These are phyloP conservation scores for Ptilorrhoa leucosticta DNA, from an alignment of 2,113 vertebrate species.

Conservation along the genomic window DNA sequence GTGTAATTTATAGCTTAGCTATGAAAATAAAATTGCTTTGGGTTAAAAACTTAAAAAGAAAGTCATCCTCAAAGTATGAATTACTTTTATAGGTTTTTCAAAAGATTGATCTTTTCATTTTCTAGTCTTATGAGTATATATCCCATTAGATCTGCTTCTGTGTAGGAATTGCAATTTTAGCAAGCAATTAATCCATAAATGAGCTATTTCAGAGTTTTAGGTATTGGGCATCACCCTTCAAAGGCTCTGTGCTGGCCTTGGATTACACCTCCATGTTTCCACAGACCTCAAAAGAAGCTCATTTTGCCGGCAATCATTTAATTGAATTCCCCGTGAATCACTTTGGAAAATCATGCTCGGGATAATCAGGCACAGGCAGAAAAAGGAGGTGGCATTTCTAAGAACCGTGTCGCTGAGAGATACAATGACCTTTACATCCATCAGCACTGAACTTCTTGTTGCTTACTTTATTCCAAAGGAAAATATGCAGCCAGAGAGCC, in stretches of 20 bases:
- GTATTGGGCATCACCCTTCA: conserved; percentile 29
- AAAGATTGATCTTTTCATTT: conserved; percentile 12
- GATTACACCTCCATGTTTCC: conserved; percentile 14
- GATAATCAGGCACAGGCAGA: neutral
- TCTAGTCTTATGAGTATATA: neutral
- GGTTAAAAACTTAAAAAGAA: neutral
- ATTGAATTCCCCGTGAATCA: conserved; percentile 20
- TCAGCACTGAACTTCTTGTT: neutral
- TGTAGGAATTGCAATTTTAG: conserved; percentile 31
- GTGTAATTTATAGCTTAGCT: neutral
- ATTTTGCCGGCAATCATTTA: conserved; percentile 27
- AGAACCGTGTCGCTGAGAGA: neutral
- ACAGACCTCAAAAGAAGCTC: conserved; percentile 4
- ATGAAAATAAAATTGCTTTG: neutral
- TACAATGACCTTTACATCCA: conserved; percentile 14
- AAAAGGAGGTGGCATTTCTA: neutral
- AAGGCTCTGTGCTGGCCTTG: neutral
- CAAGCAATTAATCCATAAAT: conserved; percentile 63
- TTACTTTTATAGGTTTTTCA: conserved; percentile 9
- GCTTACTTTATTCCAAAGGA: neutral
- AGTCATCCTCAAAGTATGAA: neutral
- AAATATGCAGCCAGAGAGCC: neutral
- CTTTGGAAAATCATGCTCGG: conserved; percentile 26
- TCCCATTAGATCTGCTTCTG: conserved; percentile 33
- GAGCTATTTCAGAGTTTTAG: conserved; percentile 52